These are phyloP conservation scores for Macrochelys suwanniensis DNA, from an alignment of 2,797 vertebrate species.

Conservation along the genomic window DNA sequence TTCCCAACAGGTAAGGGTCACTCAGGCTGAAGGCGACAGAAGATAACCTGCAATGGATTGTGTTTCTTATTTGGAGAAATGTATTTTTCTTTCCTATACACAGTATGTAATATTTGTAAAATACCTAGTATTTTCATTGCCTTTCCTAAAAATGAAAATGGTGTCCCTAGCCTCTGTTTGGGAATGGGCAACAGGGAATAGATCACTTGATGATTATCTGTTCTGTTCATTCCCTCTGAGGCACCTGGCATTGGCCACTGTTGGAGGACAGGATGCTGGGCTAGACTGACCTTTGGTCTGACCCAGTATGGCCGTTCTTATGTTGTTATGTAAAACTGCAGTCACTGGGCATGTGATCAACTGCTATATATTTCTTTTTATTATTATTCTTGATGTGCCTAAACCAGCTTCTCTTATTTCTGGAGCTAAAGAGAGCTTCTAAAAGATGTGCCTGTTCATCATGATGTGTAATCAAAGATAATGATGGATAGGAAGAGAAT, in stretches of 20 bases:
- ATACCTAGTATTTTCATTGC: not conserved
- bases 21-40: fast-evolving
- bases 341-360: not conserved
- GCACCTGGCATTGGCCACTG: too few species aligned
- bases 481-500: not conserved
- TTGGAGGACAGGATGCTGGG: too few species aligned
- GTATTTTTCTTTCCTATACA: not conserved
- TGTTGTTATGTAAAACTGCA: not conserved
- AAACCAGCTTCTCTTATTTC: not conserved
- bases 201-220: too few species aligned
- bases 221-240: too few species aligned
- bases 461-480: not conserved
- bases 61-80: not conserved
- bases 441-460: not conserved
- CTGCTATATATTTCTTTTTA: not conserved
- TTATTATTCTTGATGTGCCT: not conserved
- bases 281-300: too few species aligned
- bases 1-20: conserved; percentile 86
- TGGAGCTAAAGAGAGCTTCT: not conserved
- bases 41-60: too few species aligned
- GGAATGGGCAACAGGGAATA: too few species aligned
- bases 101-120: not conserved
- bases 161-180: too few species aligned
- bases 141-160: not conserved
- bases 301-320: too few species aligned